Evolutionary conservation across 2,113 vertebrate species (phyloP), one percentile per base, ranked within the genome.

Genomic region (human): DNA sequence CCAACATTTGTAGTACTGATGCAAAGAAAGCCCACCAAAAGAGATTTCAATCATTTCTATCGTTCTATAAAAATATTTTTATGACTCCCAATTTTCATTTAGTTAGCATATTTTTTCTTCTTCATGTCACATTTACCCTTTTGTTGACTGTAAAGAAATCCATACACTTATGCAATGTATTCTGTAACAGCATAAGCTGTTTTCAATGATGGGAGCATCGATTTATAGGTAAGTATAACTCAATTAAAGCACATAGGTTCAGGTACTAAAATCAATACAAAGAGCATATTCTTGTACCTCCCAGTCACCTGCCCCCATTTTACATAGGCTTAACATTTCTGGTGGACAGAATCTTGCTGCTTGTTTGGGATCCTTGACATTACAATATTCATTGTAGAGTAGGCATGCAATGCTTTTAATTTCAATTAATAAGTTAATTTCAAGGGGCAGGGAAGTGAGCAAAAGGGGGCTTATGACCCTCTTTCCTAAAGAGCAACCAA

Each of bases 131-230:
- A 30, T 55, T 82, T 79, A n/a, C 1, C 13, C 6, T 92, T 93
- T 48, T 43, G 20, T 61, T 10, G 3, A 23, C 30, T 89, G 2
- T 86, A 92, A 95, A 38, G 32, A 75, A 95, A 70, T 68, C 3
- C 3, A 11, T 8, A 40, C 5, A 32, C 1, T 4, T 84, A 40
- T 14, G 2, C 11, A 18, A 1, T 90, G 5, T 55, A 80, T 87
- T 83, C 52, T 59, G 11, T 61, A 35, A 72, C 6, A 45, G 8
- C 22, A 25, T 59, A 76, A 0, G 7, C 14, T 83, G 2, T 48
- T 80, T 96, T 80, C 55, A 79, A 45, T 92, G 57, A 92, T 38
- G 18, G 89, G 32, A 90, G 1, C 16, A 81, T 80, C 70, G 50
- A n/a, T 45, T 48, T 85, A 17, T 57, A 84, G 16, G 22, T 66